Base-by-base conservation (phyloP, 2,797 vertebrate genomes). In the Neosalanx taihuensis region DNA sequence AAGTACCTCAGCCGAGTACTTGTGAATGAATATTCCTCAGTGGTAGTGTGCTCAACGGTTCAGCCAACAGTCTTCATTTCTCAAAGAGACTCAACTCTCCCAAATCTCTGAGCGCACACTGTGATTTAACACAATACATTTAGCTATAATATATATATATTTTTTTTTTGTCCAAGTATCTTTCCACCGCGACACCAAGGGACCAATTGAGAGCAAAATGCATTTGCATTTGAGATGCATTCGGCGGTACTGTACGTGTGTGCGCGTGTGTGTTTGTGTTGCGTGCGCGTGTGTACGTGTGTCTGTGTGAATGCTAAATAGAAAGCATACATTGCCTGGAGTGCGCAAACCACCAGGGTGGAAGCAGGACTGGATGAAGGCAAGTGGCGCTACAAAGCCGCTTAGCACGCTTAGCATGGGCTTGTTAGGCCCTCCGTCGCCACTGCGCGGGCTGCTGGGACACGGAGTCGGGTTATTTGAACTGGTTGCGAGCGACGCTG, bases 181-280 rank as follows among this genome's bases (percentile, higher is more conserved):
- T 89, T 91, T 91, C 85, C 89, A 89, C 72, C 85, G 84, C 86
- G 89, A 92, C 90, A 90, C 91, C 89, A 13, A 85, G 91, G 91
- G 92, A 93, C 91, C 92, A 93, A 92, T 89, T 93, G 89, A 90
- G 89, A 89, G 79, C 85, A 80, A 92, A 90, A 89, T 90, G 82
- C 90, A 84, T 92, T 93, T 90, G 89, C 87, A 81, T 84, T 71
- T 26, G 23, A 26, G 23, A 26, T 26, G 23, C 23, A 83, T 84
- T 85, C 80, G 77, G 79, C 79, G 81, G n/a, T 12, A n/a, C 23
- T 67, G 29, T 60, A 9, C 29, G 58, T 60, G 23, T 29, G 7
- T 10, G 15, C 3, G 26, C 26, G 58, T 29, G 18, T 6, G 58
- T 60, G 58, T 60, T n/a, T 60, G 58, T 60, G 58, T 60, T 56